phyloP scores from a whole-genome alignment of 2,888 invertebrate species.

The Trichopoda pennipes region DNA sequence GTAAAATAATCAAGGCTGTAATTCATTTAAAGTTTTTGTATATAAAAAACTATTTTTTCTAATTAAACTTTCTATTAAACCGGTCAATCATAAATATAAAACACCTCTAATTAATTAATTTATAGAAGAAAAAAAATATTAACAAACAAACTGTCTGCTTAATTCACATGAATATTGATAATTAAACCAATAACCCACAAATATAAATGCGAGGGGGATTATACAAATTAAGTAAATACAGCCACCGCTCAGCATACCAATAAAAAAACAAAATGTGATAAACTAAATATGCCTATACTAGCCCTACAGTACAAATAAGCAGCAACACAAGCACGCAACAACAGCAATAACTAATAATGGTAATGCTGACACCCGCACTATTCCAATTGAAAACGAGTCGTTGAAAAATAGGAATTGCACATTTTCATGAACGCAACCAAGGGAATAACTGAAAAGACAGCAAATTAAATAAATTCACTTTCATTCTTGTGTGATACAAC shows the following conservation, averaged over 20 bases:
- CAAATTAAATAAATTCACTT: slow-evolving; percentile 58
- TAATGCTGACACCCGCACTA: no score
- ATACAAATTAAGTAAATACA: neutral
- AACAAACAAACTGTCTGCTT: neutral
- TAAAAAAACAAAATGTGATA: neutral
- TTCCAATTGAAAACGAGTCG: no score
- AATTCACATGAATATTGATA: slow-evolving; percentile 26
- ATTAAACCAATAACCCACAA: slow-evolving; percentile 66
- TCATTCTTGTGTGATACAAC: slow-evolving; percentile 59
- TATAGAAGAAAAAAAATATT: neutral
- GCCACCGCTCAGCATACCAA: neutral
- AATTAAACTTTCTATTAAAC: neutral
- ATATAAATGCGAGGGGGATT: neutral
- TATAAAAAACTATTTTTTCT: no score
- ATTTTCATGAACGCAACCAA: slow-evolving; percentile 64
- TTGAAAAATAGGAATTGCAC: slow-evolving; percentile 27
- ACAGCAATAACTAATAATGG: neutral
- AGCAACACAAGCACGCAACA: no score
- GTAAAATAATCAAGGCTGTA: no score
- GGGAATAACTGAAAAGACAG: slow-evolving; percentile 2
- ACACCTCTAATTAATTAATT: slow-evolving; percentile 22
- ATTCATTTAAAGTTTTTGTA: no score
- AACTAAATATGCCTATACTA: slow-evolving; percentile 43
- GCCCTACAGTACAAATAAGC: slow-evolving; percentile 24
- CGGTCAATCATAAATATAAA: neutral